phyloP scores from a whole-genome alignment of 2,797 vertebrate genomes.

The Cynodonichthys magdalenae region DNA sequence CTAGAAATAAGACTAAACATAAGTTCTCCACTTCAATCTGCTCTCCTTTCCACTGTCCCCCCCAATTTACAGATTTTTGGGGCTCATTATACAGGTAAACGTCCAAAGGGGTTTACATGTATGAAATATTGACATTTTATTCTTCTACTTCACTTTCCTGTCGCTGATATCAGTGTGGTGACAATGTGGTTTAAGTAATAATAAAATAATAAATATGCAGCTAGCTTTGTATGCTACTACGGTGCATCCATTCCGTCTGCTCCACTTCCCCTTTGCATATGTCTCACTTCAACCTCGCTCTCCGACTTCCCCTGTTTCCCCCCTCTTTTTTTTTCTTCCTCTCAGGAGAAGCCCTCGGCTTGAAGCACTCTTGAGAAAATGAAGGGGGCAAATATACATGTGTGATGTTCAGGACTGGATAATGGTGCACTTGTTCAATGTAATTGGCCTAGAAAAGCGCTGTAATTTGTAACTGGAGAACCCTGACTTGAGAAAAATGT shows the following conservation, averaged over 20 bases:
- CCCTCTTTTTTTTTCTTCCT: slow-evolving; percentile 56
- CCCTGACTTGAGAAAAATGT: slow-evolving; percentile 79
- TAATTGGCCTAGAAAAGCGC: slow-evolving; percentile 82
- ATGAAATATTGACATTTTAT: no score
- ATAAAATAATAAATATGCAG: no score
- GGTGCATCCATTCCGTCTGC: slow-evolving; percentile 5
- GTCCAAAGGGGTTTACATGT: no score
- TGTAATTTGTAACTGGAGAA: slow-evolving; percentile 84
- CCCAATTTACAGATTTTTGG: no score
- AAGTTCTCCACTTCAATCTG: no score
- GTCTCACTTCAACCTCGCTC: slow-evolving; percentile 45
- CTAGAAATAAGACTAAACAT: no score
- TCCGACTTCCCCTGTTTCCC: slow-evolving; percentile 49
- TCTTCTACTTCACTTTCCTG: no score
- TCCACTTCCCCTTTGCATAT: slow-evolving; percentile 34
- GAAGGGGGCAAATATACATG: slow-evolving; percentile 80
- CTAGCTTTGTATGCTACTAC: slow-evolving; percentile 15
- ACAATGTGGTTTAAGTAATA: no score
- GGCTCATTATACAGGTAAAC: no score
- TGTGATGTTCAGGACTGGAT: slow-evolving; percentile 84
- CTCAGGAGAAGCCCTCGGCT: slow-evolving; percentile 65
- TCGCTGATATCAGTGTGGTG: no score
- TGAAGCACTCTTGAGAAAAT: slow-evolving; percentile 84
- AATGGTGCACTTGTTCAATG: slow-evolving; percentile 80
- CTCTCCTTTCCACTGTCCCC: no score